Conservation (phyloP, 2,888 invertebrate species). For the Emmelina monodactyla region DNA sequence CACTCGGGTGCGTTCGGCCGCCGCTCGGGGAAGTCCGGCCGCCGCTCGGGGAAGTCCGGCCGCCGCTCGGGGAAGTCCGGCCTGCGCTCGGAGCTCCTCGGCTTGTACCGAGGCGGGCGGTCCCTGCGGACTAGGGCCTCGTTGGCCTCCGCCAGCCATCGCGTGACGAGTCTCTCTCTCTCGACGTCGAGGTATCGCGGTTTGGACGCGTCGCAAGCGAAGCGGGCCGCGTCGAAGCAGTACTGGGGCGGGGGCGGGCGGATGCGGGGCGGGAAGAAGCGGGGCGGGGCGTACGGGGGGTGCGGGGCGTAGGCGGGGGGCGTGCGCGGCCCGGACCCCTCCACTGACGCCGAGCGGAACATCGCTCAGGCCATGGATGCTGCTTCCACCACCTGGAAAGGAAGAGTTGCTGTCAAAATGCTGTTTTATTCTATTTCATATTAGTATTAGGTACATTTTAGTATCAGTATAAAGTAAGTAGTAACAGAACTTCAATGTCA, state of each 20-base stretch:
- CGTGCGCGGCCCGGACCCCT: conserved; percentile 60
- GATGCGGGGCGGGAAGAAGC: conserved; percentile 53
- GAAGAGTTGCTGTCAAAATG: too few species aligned
- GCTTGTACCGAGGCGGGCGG: conserved; percentile 51
- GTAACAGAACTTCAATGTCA: too few species aligned
- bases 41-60: conserved; percentile 47
- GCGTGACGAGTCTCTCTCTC: conserved; percentile 50
- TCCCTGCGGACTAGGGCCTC: conserved; percentile 54
- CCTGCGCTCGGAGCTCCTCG: conserved; percentile 54
- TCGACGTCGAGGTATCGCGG: conserved; percentile 58
- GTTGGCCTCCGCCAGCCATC: conserved; percentile 61
- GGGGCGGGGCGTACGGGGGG: conserved; percentile 50
- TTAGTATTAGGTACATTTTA: too few species aligned
- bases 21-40: conserved; percentile 51
- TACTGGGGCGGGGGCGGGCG: conserved; percentile 58
- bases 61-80: conserved; percentile 50
- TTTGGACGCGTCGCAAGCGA: conserved; percentile 59
- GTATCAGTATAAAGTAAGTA: too few species aligned
- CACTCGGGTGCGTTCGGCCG: conserved; percentile 51
- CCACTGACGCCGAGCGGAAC: conserved; percentile 62
- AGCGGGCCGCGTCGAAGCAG: conserved; percentile 62
- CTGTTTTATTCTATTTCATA: too few species aligned
- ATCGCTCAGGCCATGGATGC: conserved; percentile 55
- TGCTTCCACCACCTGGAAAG: conserved; percentile 31
- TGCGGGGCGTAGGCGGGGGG: conserved; percentile 61